Conservation (phyloP, 2,888 invertebrate genomes). For the Hedya salicella region DNA sequence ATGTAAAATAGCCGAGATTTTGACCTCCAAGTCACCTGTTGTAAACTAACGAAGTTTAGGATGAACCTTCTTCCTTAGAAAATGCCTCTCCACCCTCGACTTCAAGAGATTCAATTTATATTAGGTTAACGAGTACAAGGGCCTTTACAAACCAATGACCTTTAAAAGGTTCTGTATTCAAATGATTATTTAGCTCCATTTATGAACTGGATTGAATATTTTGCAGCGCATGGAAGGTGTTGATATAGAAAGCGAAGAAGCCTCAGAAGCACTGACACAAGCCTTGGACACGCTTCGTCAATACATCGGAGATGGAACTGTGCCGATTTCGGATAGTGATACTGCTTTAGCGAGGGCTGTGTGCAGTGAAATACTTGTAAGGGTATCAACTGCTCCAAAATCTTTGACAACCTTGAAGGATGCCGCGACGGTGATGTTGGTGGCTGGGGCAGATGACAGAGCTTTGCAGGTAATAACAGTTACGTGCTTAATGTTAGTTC, state of each 20-base stretch:
- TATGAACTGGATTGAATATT: background rate
- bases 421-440: slow-evolving; percentile 83
- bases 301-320: slow-evolving; percentile 56
- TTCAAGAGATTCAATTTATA: no score
- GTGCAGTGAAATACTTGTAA: slow-evolving; percentile 67
- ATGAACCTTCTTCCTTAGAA: no score
- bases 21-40: no score
- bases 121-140: no score
- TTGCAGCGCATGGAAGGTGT: slow-evolving; percentile 72
- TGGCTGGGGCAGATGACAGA: slow-evolving; percentile 69
- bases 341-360: slow-evolving; percentile 65
- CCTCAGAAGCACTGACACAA: slow-evolving; percentile 70
- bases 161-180: background rate
- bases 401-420: slow-evolving; percentile 85
- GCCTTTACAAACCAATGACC: no score
- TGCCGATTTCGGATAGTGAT: slow-evolving; percentile 55
- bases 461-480: slow-evolving; percentile 65
- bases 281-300: slow-evolving; percentile 72
- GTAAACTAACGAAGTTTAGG: no score
- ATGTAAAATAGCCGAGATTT: no score
- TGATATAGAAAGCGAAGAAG: slow-evolving; percentile 73
- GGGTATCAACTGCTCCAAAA: slow-evolving; percentile 70
- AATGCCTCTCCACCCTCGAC: no score
- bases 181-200: background rate
- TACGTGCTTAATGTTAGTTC: no score